Conservation (phyloP, 2,888 invertebrate species). For the Thelaira solivaga region DNA sequence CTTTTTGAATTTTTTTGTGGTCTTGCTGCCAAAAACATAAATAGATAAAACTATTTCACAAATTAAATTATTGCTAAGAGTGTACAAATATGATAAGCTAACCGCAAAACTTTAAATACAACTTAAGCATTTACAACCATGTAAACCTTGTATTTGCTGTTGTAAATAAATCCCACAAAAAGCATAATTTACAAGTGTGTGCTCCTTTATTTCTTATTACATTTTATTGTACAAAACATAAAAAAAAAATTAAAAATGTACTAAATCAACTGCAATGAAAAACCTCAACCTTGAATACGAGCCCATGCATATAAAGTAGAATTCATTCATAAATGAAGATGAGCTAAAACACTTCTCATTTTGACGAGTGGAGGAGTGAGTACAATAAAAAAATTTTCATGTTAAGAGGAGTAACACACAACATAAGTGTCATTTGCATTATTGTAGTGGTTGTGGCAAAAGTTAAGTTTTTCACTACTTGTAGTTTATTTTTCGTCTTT, state of each 20-base stretch:
- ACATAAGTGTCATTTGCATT: conserved; percentile 45
- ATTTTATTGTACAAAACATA: not conserved
- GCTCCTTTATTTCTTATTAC: not conserved
- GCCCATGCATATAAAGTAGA: conserved; percentile 25
- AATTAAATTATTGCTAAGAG: too few relatives aligned
- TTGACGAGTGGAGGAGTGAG: too few relatives aligned
- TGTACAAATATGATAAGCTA: too few relatives aligned
- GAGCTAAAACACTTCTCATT: not conserved
- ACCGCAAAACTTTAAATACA: too few relatives aligned
- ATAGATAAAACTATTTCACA: too few relatives aligned
- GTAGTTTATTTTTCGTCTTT: too few relatives aligned
- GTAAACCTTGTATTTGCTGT: too few relatives aligned
- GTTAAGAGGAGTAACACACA: conserved; percentile 23
- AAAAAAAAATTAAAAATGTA: not conserved
- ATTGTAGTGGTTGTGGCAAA: conserved; percentile 14
- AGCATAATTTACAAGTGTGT: not conserved
- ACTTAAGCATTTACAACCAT: too few relatives aligned
- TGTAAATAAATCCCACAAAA: too few relatives aligned
- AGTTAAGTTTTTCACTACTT: not conserved
- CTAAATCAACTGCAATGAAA: not conserved
- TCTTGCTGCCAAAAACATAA: too few relatives aligned
- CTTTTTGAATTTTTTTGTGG: too few relatives aligned
- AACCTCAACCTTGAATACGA: conserved; percentile 22
- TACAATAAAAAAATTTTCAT: conserved; percentile 7
- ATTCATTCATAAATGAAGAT: too few relatives aligned